These are phyloP conservation scores for Oreohelix idahoensis DNA, from an alignment of 1,140 invertebrate species.

Conservation along the genomic window DNA sequence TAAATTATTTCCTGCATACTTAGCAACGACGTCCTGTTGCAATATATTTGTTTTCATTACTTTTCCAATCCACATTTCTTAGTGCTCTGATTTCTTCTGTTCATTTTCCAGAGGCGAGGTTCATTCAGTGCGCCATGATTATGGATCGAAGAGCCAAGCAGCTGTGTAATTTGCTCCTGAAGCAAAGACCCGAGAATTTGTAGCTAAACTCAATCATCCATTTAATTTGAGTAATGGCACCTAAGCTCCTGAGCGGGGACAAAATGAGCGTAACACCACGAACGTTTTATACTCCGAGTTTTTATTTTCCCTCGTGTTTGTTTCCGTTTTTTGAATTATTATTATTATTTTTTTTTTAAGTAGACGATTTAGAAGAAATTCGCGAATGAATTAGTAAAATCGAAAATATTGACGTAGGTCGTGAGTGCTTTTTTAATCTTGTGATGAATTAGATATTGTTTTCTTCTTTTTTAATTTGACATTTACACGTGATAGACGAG, in stretches of 20 bases:
- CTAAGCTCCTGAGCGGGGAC: neutral
- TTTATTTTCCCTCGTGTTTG: too few relatives aligned
- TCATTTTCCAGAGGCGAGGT: neutral
- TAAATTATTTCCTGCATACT: too few relatives aligned
- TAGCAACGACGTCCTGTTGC: too few relatives aligned
- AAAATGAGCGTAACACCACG: neutral
- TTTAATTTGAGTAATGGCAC: slow-evolving; percentile 1
- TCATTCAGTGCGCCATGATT: neutral
- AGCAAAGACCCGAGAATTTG: neutral
- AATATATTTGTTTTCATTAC: too few relatives aligned
- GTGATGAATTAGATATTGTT: neutral
- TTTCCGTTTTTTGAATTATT: neutral
- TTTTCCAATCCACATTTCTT: too few relatives aligned
- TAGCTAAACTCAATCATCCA: neutral
- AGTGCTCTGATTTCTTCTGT: too few relatives aligned
- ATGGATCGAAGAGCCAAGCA: neutral
- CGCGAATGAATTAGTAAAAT: neutral
- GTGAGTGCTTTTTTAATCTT: neutral
- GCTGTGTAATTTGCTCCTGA: neutral
- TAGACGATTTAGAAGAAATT: neutral
- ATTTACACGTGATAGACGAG: too few relatives aligned
- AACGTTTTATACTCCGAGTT: neutral
- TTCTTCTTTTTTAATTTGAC: too few relatives aligned
- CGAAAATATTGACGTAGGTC: neutral
- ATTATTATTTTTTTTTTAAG: neutral